phyloP scores from a whole-genome alignment of 1,140 invertebrate genomes.

The Heterodera carotae region DNA sequence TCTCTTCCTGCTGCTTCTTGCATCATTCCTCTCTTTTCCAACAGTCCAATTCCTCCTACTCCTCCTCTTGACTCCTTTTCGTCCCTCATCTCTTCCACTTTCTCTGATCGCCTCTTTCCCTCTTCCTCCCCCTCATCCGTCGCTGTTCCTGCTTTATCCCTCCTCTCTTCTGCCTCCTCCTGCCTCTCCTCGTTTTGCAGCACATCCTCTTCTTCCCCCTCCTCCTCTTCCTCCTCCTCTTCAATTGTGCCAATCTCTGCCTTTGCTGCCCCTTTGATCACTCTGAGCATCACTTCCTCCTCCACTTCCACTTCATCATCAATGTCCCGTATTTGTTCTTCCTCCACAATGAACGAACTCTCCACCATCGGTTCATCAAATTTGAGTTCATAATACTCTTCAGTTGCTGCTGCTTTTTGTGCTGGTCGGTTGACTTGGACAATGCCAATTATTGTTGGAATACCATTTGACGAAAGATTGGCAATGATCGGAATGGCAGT shows the following conservation, averaged over 20 bases:
- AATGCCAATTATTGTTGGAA: slow-evolving; percentile 11
- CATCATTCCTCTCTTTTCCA: not conserved
- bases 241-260: slow-evolving; percentile 19
- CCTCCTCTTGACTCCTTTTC: not conserved
- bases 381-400: not conserved
- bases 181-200: not conserved
- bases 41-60: not conserved
- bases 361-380: not conserved
- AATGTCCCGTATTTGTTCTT: not conserved
- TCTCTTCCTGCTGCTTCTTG: not conserved
- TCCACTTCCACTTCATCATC: slow-evolving; percentile 19
- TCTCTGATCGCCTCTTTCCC: not conserved
- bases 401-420: not conserved
- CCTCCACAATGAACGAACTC: not conserved
- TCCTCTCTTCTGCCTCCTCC: not conserved
- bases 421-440: not conserved
- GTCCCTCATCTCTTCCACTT: not conserved
- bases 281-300: slow-evolving; percentile 9
- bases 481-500: slow-evolving; percentile 19
- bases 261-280: slow-evolving; percentile 6
- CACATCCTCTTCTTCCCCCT: not conserved
- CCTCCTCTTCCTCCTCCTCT: slow-evolving; percentile 23
- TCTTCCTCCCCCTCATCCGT: not conserved
- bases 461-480: not conserved
- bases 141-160: not conserved